Base-by-base conservation (phyloP, 1,140 invertebrate genomes). In the Reticulitermes speratus region DNA sequence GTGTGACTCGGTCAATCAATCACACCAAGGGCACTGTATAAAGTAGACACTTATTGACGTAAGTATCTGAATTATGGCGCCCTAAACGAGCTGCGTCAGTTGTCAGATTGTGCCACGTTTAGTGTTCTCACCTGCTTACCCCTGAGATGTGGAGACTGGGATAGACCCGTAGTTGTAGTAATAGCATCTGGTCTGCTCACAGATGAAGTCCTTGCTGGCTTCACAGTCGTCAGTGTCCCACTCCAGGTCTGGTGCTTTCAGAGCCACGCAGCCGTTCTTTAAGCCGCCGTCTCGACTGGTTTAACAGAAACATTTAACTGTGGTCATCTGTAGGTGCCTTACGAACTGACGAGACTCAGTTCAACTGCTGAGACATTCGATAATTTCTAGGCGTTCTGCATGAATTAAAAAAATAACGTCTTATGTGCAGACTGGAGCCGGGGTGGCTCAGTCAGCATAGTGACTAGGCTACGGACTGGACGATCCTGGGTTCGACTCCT, bases 81-180 rank as follows among this genome's bases (percentile, higher is more conserved):
- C 82, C 32, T 38, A 83, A 44, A 44, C 3, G 44, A 38, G 38
- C 38, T 38, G 38, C 5, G 38, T 38, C 48, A 16, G 16, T 48
- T 48, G 9, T 48, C 2, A 48, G 14, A 38, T 69, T 44, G 52
- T 65, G n/a, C 25, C n/a, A 48, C 12, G 12, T 48, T 48, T 48
- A 44, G 14, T 82, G 48, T 25, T 59, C 86, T 86, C 86, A 86
- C 93, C 93, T 94, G 91, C 93, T 96, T 97, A 97, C 96, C 96
- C 96, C 96, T 97, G 96, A 93, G 95, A 94, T 89, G 95, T 95
- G 89, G 96, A 96, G 89, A 96, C 96, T 90, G 96, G 95, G 93
- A 96, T 96, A 91, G 95, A 96, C 90, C 96, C 96, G 91, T 97
- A 97, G 92, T 97, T 97, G 93, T 96, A 97, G 92, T 96, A 97